A percentile compares a stretch with the other conserved stretches of the same genome.
Evolutionary conservation across 2,113 vertebrate genomes (phyloP).

Genomic region (Eidolon helvum): DNA sequence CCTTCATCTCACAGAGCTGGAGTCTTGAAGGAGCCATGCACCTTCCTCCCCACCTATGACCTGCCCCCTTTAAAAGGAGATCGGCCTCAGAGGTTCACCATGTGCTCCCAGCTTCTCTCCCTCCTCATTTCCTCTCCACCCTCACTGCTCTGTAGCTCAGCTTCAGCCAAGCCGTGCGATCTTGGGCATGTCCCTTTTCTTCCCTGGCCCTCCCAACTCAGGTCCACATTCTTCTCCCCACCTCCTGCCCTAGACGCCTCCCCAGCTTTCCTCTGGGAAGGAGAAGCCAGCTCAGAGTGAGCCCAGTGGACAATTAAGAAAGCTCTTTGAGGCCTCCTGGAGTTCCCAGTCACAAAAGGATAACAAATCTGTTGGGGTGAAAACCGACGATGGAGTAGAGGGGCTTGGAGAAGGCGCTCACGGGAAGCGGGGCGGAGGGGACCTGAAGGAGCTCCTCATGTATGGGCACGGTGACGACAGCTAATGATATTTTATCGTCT

Average conservation of each 20-base stretch:
- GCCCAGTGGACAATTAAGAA: background rate
- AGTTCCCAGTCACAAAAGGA: background rate
- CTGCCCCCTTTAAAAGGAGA: background rate
- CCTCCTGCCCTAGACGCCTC: background rate
- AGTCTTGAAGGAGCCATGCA: background rate
- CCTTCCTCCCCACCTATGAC: background rate
- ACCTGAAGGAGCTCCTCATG: accelerated
- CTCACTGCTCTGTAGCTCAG: background rate
- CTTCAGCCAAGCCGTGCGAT: background rate
- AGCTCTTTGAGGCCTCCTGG: background rate
- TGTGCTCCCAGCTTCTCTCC: background rate
- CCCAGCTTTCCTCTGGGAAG: background rate
- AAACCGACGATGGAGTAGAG: background rate
- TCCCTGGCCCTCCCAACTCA: background rate
- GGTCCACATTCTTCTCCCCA: background rate
- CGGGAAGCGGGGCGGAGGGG: background rate
- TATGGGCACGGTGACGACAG: background rate
- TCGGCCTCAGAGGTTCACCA: background rate
- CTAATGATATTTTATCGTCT: background rate
- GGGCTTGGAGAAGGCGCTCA: too few species aligned
- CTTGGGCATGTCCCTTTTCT: background rate
- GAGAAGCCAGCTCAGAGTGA: background rate
- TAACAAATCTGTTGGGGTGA: background rate
- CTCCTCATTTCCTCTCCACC: background rate
- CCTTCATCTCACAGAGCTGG: background rate